Conservation (phyloP, 30 jellyfish, hydroid and myxozoan species). For the Rhopilema esculentum region DNA sequence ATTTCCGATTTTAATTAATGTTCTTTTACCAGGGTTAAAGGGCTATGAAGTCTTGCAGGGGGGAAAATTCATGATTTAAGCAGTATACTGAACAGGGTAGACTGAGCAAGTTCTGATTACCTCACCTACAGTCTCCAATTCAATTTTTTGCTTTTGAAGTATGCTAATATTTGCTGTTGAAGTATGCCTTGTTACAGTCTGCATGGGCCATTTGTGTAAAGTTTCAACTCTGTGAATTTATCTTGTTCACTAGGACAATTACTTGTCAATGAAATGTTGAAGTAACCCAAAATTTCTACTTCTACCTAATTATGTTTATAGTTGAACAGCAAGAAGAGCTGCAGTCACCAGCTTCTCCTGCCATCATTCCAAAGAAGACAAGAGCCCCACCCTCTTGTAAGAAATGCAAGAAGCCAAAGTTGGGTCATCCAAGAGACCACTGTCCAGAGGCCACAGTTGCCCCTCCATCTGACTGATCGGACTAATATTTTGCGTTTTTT, state of each 20-base stretch:
- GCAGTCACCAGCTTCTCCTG: not conserved
- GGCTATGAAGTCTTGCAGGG: not conserved
- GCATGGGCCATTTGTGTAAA: not conserved
- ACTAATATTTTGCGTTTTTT: not conserved
- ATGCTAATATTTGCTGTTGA: not conserved
- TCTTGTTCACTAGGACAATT: not conserved
- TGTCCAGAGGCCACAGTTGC: constrained; percentile 17
- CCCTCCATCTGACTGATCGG: not conserved
- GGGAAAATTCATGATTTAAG: not conserved
- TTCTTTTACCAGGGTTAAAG: not conserved
- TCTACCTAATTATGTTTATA: no score
- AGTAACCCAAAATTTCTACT: no score
- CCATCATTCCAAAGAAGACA: not conserved
- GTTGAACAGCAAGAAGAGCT: constrained; percentile 2
- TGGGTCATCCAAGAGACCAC: constrained; percentile 26
- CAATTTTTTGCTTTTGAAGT: not conserved
- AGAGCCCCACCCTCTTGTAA: constrained; percentile 11
- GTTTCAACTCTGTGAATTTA: not conserved
- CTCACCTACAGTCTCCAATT: not conserved
- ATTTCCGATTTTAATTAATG: not conserved
- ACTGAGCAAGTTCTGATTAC: not conserved
- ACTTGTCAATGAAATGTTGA: not conserved
- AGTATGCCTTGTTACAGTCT: not conserved
- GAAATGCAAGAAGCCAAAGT: no score
- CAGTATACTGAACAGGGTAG: not conserved